Percentiles rank a stretch among this genome's conserved stretches.
Conservation (phyloP, 1,140 invertebrate genomes). For the Brachionus calyciflorus region DNA sequence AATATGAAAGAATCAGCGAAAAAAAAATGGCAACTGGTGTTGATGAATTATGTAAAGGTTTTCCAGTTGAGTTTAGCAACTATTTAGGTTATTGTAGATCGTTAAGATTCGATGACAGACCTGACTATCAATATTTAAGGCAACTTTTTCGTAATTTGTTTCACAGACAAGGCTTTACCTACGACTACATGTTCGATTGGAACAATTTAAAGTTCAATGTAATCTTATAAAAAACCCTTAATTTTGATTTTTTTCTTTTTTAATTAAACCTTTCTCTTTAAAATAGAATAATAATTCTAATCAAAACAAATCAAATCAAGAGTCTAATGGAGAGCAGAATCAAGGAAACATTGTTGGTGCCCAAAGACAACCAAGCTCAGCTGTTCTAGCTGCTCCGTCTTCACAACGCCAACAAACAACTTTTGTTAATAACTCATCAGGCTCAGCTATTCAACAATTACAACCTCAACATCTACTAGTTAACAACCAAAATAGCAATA, state of each 20-base stretch:
- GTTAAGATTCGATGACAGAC: slow-evolving; percentile 66
- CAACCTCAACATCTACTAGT: slow-evolving; percentile 27
- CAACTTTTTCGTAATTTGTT: slow-evolving; percentile 66
- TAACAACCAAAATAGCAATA: slow-evolving; percentile 3
- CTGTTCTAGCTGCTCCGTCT: not conserved
- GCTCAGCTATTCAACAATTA: slow-evolving; percentile 36
- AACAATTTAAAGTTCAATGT: slow-evolving; percentile 66
- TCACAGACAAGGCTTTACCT: slow-evolving; percentile 65
- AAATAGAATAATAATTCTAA: not conserved
- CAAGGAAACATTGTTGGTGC: not conserved
- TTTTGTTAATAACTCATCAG: slow-evolving; percentile 16
- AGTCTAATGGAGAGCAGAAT: not conserved
- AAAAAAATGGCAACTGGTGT: slow-evolving; percentile 49
- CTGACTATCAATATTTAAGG: slow-evolving; percentile 65
- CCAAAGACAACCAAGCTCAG: slow-evolving; percentile 11
- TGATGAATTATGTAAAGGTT: slow-evolving; percentile 62
- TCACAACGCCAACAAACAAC: not conserved
- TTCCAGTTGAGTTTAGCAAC: slow-evolving; percentile 64
- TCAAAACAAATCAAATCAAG: slow-evolving; percentile 3
- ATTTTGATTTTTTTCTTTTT: no score
- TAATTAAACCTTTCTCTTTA: not conserved
- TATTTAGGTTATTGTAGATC: slow-evolving; percentile 67
- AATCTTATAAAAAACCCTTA: no score
- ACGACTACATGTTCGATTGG: slow-evolving; percentile 69
- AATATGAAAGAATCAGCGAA: slow-evolving; percentile 60